A percentile compares a stretch with the other conserved stretches of the same genome.
Evolutionary conservation across 2,888 invertebrate genomes (phyloP).

Genomic region (Mimachlamys varia): DNA sequence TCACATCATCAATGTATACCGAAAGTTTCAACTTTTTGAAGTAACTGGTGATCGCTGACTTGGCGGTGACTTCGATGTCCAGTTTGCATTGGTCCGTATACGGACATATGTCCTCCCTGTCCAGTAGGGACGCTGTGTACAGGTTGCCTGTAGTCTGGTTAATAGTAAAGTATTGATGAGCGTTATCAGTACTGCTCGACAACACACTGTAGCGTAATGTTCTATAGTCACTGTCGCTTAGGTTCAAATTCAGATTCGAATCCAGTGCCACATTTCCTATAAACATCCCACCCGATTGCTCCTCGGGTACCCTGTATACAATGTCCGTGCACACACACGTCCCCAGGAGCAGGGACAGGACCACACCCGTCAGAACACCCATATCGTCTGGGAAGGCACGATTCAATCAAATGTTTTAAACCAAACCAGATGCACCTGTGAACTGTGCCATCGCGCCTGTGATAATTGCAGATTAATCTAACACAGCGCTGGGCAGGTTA

Average conservation of each 20-base stretch:
- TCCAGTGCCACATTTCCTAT: slow-evolving; percentile 80
- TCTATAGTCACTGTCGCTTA: slow-evolving; percentile 57
- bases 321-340: slow-evolving; percentile 53
- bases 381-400: not conserved
- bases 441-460: not conserved
- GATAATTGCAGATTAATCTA: not conserved
- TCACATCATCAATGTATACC: slow-evolving; percentile 66
- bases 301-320: slow-evolving; percentile 71
- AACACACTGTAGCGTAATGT: slow-evolving; percentile 64
- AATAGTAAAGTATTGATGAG: slow-evolving; percentile 87
- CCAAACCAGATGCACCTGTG: slow-evolving; percentile 1
- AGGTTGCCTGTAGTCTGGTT: slow-evolving; percentile 95
- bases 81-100: slow-evolving; percentile 56
- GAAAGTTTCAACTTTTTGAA: slow-evolving; percentile 84
- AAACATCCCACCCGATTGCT: slow-evolving; percentile 66
- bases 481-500: not conserved
- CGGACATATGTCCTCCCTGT: slow-evolving; percentile 56
- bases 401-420: slow-evolving; percentile 28
- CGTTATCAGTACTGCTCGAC: slow-evolving; percentile 52
- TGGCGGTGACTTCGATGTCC: slow-evolving; percentile 57
- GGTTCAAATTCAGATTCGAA: slow-evolving; percentile 60
- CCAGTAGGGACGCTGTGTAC: slow-evolving; percentile 82
- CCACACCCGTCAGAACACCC: slow-evolving; percentile 37
- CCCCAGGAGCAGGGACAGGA: slow-evolving; percentile 26
- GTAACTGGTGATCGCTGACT: slow-evolving; percentile 63